Evolutionary conservation across 2,888 invertebrate genomes (phyloP).

Genomic region (Limulus polyphemus): DNA sequence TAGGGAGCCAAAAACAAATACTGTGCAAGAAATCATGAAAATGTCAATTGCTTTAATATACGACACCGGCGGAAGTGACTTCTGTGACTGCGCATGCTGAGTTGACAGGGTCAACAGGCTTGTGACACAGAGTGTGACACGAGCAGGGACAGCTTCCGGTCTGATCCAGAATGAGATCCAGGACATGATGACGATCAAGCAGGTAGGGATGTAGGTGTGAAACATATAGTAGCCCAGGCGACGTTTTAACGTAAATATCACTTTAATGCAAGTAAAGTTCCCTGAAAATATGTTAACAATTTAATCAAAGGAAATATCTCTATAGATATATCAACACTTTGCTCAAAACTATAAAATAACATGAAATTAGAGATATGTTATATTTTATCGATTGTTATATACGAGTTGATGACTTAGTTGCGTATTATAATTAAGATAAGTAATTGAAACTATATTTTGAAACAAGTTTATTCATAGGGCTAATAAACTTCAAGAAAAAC

Average conservation of each 20-base stretch:
- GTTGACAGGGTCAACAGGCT: conserved; percentile 76
- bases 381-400: too few relatives aligned
- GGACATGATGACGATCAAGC: conserved; percentile 83
- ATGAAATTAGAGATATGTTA: too few relatives aligned
- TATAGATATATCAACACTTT: too few relatives aligned
- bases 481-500: too few relatives aligned
- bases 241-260: conserved; percentile 68
- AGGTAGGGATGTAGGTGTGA: conserved; percentile 83
- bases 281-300: too few relatives aligned
- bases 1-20: conserved; percentile 40
- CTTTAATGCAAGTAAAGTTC: conserved; percentile 83
- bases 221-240: conserved; percentile 78
- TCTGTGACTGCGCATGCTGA: conserved; percentile 85
- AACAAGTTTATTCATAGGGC: too few relatives aligned
- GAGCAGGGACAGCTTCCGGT: conserved; percentile 82
- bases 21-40: conserved; percentile 40
- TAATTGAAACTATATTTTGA: too few relatives aligned
- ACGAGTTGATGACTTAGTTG: too few relatives aligned
- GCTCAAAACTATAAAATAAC: too few relatives aligned
- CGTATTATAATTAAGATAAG: too few relatives aligned
- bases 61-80: conserved; percentile 79
- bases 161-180: conserved; percentile 96
- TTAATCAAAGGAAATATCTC: too few relatives aligned
- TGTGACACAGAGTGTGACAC: conserved; percentile 83
- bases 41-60: conserved; percentile 54